Evolutionary conservation across 2,113 vertebrate genomes (phyloP).

Genomic region (Galeopterus variegatus): DNA sequence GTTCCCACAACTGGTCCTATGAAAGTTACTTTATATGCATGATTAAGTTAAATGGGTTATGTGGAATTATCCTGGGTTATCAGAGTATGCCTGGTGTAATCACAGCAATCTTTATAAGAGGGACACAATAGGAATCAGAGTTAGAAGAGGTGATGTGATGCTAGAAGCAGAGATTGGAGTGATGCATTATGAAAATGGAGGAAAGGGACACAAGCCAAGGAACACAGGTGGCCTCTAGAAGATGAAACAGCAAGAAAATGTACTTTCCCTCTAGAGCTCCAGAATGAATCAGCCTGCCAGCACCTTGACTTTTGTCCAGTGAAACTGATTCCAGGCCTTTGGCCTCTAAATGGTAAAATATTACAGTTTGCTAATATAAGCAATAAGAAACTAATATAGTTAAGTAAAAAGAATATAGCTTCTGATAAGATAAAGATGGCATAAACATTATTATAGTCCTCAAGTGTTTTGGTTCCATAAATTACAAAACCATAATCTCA

Average conservation of each 20-base stretch:
- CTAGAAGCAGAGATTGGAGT: not conserved
- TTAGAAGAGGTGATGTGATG: not conserved
- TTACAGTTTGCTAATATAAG: not conserved
- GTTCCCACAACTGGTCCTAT: no score
- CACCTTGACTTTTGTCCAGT: not conserved
- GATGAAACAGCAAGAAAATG: not conserved
- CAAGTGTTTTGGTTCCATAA: not conserved
- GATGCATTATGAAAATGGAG: not conserved
- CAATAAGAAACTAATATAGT: not conserved
- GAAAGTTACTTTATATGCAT: not conserved
- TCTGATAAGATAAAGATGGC: not conserved
- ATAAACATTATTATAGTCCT: not conserved
- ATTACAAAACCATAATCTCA: not conserved
- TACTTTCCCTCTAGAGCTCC: not conserved
- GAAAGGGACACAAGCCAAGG: not conserved
- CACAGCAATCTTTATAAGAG: not conserved
- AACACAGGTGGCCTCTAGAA: rapidly evolving
- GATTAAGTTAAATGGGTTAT: not conserved
- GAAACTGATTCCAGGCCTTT: not conserved
- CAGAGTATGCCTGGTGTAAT: not conserved
- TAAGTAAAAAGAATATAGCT: not conserved
- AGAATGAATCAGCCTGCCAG: not conserved
- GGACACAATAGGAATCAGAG: not conserved
- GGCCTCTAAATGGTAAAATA: not conserved
- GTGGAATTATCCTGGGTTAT: not conserved